A percentile compares a stretch with the other conserved stretches of the same genome.
These are phyloP conservation scores for Ormyrus rosae DNA, from an alignment of 2,888 invertebrate species.

Conservation along the genomic window DNA sequence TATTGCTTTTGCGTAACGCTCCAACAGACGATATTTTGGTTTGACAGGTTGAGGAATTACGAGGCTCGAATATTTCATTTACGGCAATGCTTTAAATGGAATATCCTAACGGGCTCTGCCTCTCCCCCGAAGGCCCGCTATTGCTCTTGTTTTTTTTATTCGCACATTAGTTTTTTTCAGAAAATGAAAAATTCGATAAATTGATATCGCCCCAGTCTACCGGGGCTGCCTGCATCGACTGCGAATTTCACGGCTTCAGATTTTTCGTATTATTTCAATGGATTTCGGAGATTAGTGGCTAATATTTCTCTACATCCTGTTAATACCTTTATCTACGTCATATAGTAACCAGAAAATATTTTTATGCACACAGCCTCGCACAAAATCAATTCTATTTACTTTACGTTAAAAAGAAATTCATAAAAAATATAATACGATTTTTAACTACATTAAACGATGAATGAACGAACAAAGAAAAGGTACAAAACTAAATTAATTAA, in stretches of 20 bases:
- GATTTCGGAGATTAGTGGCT: too few relatives aligned
- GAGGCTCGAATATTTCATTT: constrained; percentile 50
- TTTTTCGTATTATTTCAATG: background rate
- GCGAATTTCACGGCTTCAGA: background rate
- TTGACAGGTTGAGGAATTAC: constrained; percentile 49
- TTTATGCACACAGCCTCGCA: too few relatives aligned
- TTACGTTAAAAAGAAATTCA: too few relatives aligned
- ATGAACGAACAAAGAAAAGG: too few relatives aligned
- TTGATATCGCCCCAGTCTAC: constrained; percentile 23
- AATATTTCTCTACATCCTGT: background rate
- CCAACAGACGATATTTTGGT: constrained; percentile 44
- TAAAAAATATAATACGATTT: too few relatives aligned
- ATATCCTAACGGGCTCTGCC: constrained; percentile 14
- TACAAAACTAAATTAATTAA: too few relatives aligned
- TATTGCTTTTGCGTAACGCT: constrained; percentile 39
- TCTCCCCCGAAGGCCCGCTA: background rate
- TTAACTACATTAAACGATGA: too few relatives aligned
- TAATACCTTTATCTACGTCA: background rate
- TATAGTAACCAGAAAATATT: too few relatives aligned
- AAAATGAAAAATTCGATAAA: constrained; percentile 33
- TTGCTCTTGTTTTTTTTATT: background rate
- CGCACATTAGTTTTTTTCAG: constrained; percentile 23
- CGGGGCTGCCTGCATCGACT: background rate
- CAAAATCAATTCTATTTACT: too few relatives aligned
- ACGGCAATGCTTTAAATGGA: constrained; percentile 32